A percentile compares a stretch with the other conserved stretches of the same genome.
Conservation (phyloP, 2,888 invertebrate species). For the Pseudeuparius sepicola region DNA sequence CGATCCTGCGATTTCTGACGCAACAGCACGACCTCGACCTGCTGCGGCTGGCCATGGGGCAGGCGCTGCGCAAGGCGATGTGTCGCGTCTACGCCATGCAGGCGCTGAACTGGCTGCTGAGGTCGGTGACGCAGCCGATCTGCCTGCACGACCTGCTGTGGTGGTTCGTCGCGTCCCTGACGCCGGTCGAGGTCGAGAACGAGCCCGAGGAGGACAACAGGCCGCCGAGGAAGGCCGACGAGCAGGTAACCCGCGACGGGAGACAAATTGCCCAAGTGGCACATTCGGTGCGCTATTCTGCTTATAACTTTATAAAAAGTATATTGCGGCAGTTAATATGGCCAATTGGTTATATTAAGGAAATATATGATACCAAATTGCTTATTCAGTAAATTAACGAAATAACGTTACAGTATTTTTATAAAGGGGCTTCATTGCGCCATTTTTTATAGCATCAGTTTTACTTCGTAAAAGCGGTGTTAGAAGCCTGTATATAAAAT, state of each 20-base stretch:
- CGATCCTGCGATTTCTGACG: conserved; percentile 79
- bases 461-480: too few species aligned
- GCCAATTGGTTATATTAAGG: too few species aligned
- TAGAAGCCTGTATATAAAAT: too few species aligned
- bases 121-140: conserved; percentile 82
- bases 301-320: too few species aligned
- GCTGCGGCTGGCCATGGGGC: conserved; percentile 77
- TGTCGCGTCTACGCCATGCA: conserved; percentile 83
- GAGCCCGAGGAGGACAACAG: conserved; percentile 48
- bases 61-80: conserved; percentile 67
- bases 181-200: conserved; percentile 44
- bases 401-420: too few species aligned
- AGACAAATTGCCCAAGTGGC: too few species aligned
- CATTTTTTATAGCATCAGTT: too few species aligned
- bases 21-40: conserved; percentile 78
- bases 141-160: conserved; percentile 92
- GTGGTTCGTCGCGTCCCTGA: conserved; percentile 89
- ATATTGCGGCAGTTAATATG: too few species aligned
- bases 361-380: too few species aligned
- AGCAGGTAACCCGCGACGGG: conserved; percentile 29
- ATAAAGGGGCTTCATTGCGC: too few species aligned
- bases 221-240: conserved; percentile 36
- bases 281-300: too few species aligned
- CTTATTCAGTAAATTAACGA: too few species aligned
- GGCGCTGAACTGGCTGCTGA: conserved; percentile 90